Base-by-base conservation (phyloP, 35 echinoderm and acorn worm species). In the Anneissia japonica region DNA sequence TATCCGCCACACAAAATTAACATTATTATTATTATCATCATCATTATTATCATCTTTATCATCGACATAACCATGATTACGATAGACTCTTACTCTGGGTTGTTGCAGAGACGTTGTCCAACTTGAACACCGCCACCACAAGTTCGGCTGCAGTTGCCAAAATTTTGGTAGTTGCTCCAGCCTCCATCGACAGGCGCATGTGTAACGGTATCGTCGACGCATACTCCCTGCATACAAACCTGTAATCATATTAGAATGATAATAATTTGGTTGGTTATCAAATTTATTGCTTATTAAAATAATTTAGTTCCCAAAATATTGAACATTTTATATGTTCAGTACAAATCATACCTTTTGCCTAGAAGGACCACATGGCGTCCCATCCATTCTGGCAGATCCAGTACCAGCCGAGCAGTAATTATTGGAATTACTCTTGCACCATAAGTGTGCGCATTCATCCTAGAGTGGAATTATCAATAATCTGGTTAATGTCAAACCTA, bases 101-200 rank as follows among this genome's bases (percentile, higher is more conserved):
- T 89, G 14, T 35, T 93, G 46, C 91, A 93, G 38, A 85, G 85
- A 0, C 91, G 73, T 10, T 40, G 34, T 79, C 76, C 74, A 21
- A 89, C 41, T 39, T 64, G 64, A 36, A 89, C 91, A 82, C 91
- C 91, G 16, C 91, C 91, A 19, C 91, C 91, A 38, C 91, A 93
- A 0, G 91, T 89, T 28, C 91, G 72, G 0, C 86, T 89, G 45
- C 91, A 93, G 5, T 83, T 38, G 7, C 86, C 81, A 31, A 41
- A 93, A 0, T 34, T 76, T 6, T 87, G 81, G 81, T 81, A 93
- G 0, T 46, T 73, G 0, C 86, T 89, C 86, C 86, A 93, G 37
- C 87, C 91, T 6, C 91, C 91, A 35, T 93, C 30, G 46, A 89
- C 46, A 2, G 81, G 34, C 4, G 32, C 46, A 17, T 39, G 46